These are phyloP conservation scores for Monochamus saltuarius DNA, from an alignment of 1,140 invertebrate species.

Conservation along the genomic window DNA sequence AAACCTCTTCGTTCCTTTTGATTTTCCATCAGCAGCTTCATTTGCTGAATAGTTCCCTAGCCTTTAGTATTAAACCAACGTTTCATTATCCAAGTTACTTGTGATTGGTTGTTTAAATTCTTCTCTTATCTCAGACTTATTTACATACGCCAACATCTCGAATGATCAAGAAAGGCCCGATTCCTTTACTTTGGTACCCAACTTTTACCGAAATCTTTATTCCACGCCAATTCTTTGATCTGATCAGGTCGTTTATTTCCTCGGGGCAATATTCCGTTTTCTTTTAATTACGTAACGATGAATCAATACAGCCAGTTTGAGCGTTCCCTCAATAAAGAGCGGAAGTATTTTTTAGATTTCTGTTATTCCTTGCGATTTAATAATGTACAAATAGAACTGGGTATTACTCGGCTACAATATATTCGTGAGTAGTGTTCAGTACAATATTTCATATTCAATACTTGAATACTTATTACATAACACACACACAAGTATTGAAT, in stretches of 20 bases:
- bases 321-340: too few species aligned
- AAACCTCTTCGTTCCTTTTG: conserved; percentile 51
- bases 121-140: conserved; percentile 48
- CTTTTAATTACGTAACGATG: conserved; percentile 6
- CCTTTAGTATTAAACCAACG: conserved; percentile 42
- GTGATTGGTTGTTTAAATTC: conserved; percentile 44
- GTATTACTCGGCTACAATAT: too few species aligned
- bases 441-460: too few species aligned
- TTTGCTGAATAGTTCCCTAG: conserved; percentile 46
- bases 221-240: conserved; percentile 3
- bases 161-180: conserved; percentile 23
- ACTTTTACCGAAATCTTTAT: conserved; percentile 6
- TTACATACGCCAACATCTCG: conserved; percentile 39
- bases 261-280: not conserved
- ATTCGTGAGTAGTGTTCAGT: too few species aligned
- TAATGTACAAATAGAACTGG: too few species aligned
- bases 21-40: conserved; percentile 50
- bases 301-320: not conserved
- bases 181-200: conserved; percentile 9
- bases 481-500: too few species aligned
- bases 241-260: not conserved
- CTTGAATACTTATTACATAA: too few species aligned
- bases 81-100: conserved; percentile 46
- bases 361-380: too few species aligned
- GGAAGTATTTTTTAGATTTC: too few species aligned